phyloP scores from a whole-genome alignment of 2,797 vertebrate genomes.

The Lagodon rhomboides region DNA sequence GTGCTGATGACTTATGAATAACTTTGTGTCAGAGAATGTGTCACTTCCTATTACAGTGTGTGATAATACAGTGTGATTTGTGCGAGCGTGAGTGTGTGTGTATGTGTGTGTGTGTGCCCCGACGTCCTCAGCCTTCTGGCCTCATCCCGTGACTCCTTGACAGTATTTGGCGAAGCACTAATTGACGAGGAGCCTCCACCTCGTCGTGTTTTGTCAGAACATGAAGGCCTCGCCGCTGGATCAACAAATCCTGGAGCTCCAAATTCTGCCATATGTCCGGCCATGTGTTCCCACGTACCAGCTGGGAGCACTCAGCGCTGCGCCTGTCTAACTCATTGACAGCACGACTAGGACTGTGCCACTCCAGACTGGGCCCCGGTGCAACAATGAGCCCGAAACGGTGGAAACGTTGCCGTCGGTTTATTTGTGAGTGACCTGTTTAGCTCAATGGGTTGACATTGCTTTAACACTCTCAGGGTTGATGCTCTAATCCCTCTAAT shows the following conservation, averaged over 20 bases:
- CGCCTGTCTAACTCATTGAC: conserved; percentile 55
- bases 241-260: conserved; percentile 73
- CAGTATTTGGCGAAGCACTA: conserved; percentile 62
- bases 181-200: conserved; percentile 69
- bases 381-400: conserved; percentile 10
- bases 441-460: conserved; percentile 29
- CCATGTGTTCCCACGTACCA: conserved; percentile 75
- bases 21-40: conserved; percentile 54
- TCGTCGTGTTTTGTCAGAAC: conserved; percentile 72
- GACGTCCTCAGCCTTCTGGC: conserved; percentile 33
- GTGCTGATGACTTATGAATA: conserved; percentile 47
- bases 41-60: conserved; percentile 49
- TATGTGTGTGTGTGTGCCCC: neutral
- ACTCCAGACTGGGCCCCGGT: conserved; percentile 42
- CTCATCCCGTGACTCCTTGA: conserved; percentile 50
- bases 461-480: conserved; percentile 19
- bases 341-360: conserved; percentile 36
- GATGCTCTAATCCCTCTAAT: conserved; percentile 58
- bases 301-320: conserved; percentile 70
- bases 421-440: conserved; percentile 31
- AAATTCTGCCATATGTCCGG: conserved; percentile 79
- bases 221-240: conserved; percentile 66
- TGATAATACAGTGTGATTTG: neutral
- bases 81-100: conserved; percentile 2
- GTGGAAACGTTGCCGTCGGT: conserved; percentile 29